Evolutionary conservation across 2,113 vertebrate species (phyloP).

Genomic region (Clarias macrocephalus): DNA sequence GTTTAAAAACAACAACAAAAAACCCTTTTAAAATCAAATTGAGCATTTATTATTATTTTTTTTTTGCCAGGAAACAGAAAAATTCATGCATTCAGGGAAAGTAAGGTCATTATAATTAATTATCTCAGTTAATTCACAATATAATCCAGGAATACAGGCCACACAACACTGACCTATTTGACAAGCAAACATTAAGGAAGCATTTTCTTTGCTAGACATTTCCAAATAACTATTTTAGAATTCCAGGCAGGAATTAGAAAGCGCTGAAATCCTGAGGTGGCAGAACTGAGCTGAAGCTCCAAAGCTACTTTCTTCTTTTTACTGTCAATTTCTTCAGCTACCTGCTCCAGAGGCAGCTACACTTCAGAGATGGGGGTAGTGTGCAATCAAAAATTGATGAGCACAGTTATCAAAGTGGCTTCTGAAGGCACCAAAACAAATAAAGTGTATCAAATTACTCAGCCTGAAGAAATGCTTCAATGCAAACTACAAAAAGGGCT

Average conservation of each 20-base stretch:
- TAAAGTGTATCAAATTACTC: conserved; percentile 33
- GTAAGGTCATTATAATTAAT: background rate
- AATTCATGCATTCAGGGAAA: background rate
- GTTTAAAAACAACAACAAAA: background rate
- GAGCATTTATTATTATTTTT: conserved; percentile 19
- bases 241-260: conserved; percentile 4
- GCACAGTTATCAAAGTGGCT: conserved; percentile 46
- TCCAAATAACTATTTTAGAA: conserved; percentile 7
- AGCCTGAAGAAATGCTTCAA: conserved; percentile 14
- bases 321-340: conserved; percentile 16
- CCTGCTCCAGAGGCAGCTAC: conserved; percentile 30
- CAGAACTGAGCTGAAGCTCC: conserved; percentile 8
- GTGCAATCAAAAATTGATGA: conserved; percentile 56
- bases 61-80: background rate
- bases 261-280: background rate
- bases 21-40: conserved; percentile 5
- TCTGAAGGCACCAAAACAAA: conserved; percentile 44
- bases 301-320: conserved; percentile 2
- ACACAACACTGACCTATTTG: background rate
- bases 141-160: background rate
- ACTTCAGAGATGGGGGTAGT: background rate
- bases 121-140: conserved; percentile 12
- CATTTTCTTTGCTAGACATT: background rate
- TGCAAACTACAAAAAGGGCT: background rate
- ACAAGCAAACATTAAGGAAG: background rate